Evolutionary conservation across 2,888 invertebrate species (phyloP), one percentile per base, ranked within the genome.

Genomic region (Luffia ferchaultella): DNA sequence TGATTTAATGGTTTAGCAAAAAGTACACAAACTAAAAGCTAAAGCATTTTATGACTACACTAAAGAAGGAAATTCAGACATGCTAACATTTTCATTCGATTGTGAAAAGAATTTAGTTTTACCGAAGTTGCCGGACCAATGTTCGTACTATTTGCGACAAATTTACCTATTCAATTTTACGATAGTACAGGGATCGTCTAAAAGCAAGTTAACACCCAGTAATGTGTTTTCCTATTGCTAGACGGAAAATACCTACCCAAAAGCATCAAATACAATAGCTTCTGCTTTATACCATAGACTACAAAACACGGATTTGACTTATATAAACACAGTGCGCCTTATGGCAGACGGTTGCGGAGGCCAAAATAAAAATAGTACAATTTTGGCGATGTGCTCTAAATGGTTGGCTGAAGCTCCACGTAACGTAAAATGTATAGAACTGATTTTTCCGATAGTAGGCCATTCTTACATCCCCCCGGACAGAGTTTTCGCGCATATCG

Each of bases 401-500:
- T 18, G 16, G 45, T 19, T 17, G 45, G 18, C 52, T 2, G 42
- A 30, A 44, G 50, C 45, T 7, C 50, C 48, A 15, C 18, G 40
- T 30, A 43, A 50, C 16, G 20, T 60, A 3, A 52, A 54, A 45
- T 47, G 15, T 15, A 45, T 57, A 7, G 50, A 60, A 53, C 18
- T 60, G 18, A 51, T 60, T 48, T 57, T 60, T 52, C 58, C 57
- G 15, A 52, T 61, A 19, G 50, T 54, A 12, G 60, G 60, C 16
- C 58, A 60, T 53, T 60, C 55, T 15, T 61, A 50, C 48, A 48
- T 60, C 17, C 58, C 58, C 16, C 49, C 60, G 9, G 58, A 62
- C 52, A 50, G 58, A 43, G 58, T 62, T 18, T 61, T 62, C 54
- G 60, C 53, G 1, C 44, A 46, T 48, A 60, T 59, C 19, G 59